phyloP scores from a whole-genome alignment of 2,113 vertebrate species.

The Scalopus aquaticus region DNA sequence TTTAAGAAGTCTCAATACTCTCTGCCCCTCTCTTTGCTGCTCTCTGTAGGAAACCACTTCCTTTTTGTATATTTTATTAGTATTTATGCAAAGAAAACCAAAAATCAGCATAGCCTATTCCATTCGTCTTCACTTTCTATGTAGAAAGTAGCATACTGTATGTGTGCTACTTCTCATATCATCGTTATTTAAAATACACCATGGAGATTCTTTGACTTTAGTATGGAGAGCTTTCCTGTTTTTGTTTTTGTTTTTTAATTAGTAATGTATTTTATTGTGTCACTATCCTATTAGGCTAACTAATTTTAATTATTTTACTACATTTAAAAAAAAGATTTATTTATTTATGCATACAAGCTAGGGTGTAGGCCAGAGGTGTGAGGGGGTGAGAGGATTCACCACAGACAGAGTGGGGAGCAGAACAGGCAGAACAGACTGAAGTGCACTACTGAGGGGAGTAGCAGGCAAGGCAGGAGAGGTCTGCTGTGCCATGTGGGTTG shows the following conservation, averaged over 20 bases:
- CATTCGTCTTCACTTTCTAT: background rate
- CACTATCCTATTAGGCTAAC: background rate
- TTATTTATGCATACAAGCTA: too few relatives aligned
- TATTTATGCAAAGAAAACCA: conserved; percentile 37
- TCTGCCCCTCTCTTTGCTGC: background rate
- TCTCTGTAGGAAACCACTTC: conserved; percentile 1
- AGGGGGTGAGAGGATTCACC: too few relatives aligned
- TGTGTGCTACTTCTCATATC: background rate
- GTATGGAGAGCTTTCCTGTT: background rate
- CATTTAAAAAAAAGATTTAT: too few relatives aligned
- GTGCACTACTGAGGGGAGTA: too few relatives aligned
- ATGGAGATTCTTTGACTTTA: conserved; percentile 25
- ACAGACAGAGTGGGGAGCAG: too few relatives aligned
- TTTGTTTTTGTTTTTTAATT: background rate
- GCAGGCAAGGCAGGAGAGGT: too few relatives aligned
- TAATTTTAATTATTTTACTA: conserved; percentile 41
- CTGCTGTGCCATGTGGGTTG: too few relatives aligned
- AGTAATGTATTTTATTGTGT: background rate
- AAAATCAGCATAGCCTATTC: background rate
- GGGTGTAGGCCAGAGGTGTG: too few relatives aligned
- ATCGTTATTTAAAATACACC: background rate
- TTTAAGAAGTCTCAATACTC: background rate
- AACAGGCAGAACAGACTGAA: too few relatives aligned
- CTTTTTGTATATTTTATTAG: conserved; percentile 27
- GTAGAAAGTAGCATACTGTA: background rate